Base-by-base conservation (phyloP, 2,113 vertebrate genomes). In the Bambusicola thoracicus region DNA sequence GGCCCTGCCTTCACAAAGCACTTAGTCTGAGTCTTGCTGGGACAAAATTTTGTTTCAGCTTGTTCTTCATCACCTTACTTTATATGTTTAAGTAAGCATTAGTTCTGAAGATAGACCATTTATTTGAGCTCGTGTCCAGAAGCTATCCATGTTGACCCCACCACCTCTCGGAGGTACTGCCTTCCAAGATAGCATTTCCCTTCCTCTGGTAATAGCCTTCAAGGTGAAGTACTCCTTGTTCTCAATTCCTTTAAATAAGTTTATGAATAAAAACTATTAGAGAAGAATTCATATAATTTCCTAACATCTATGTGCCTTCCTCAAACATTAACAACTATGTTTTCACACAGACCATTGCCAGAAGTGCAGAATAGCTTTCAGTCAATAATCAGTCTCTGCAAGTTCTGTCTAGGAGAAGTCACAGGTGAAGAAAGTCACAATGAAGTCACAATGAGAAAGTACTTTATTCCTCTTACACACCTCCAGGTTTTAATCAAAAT, bases 401-500 rank as follows among this genome's bases (percentile, higher is more conserved):
- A 68, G 56, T 48, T 29, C 20, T 44, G 41, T 56, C 44, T 14
- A 78, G 51, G 56, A 92, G 85, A 90, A 92, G 61, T 34, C 43
- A 62, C 0, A 1, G 61, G 53, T 62, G 77, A 58, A n/a, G n/a
- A n/a, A n/a, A n/a, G n/a, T n/a, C n/a, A n/a, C n/a, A n/a, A n/a
- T n/a, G n/a, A n/a, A n/a, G n/a, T n/a, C n/a, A n/a, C n/a, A 93
- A 78, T 61, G 18, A 92, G 68, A 86, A 46, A 75, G 73, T 68
- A 75, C 48, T 86, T 93, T 90, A 74, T 90, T 90, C 70, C 65
- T 88, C 40, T 58, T 72, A 86, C 73, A 81, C 41, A 89, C 46
- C 65, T 86, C 59, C 70, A 90, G 53, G 65, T 91, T 95, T 95
- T 94, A 83, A 94, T 88, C 68, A 85, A 90, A 95, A 85, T 80